These are phyloP conservation scores for Lineus longissimus DNA, from an alignment of 1,140 invertebrate genomes.

Conservation along the genomic window DNA sequence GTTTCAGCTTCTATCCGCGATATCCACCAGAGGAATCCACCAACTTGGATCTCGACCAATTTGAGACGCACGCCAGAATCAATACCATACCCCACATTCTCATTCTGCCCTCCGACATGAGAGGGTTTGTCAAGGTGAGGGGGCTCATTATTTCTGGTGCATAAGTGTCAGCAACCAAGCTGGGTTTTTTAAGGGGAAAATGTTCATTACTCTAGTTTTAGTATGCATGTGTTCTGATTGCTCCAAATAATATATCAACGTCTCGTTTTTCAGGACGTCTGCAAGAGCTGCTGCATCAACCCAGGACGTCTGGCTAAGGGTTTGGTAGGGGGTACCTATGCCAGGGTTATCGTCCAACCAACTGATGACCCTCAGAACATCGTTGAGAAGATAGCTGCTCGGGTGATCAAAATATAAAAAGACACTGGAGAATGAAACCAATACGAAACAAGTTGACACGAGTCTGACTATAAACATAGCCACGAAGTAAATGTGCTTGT, in stretches of 20 bases:
- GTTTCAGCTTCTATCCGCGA: conserved; percentile 69
- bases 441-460: too few relatives aligned
- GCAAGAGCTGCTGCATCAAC: conserved; percentile 76
- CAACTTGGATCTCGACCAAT: conserved; percentile 67
- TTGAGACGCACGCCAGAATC: conserved; percentile 53
- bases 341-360: conserved; percentile 28
- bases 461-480: too few relatives aligned
- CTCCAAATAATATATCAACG: too few relatives aligned
- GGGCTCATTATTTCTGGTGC: background rate
- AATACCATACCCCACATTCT: conserved; percentile 74
- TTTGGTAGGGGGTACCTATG: conserved; percentile 59
- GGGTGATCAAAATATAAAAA: too few relatives aligned
- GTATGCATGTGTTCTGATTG: background rate
- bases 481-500: too few relatives aligned
- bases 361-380: too few relatives aligned
- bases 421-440: too few relatives aligned
- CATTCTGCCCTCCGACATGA: conserved; percentile 77
- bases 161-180: background rate
- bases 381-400: too few relatives aligned
- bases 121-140: conserved; percentile 73
- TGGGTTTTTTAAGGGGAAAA: background rate
- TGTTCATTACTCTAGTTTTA: background rate
- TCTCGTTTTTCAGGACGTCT: conserved; percentile 61
- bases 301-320: conserved; percentile 74
- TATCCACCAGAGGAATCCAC: conserved; percentile 68